phyloP scores from a whole-genome alignment of 35 echinoderm and acorn worm genomes.

The Ophiothrix spiculata region DNA sequence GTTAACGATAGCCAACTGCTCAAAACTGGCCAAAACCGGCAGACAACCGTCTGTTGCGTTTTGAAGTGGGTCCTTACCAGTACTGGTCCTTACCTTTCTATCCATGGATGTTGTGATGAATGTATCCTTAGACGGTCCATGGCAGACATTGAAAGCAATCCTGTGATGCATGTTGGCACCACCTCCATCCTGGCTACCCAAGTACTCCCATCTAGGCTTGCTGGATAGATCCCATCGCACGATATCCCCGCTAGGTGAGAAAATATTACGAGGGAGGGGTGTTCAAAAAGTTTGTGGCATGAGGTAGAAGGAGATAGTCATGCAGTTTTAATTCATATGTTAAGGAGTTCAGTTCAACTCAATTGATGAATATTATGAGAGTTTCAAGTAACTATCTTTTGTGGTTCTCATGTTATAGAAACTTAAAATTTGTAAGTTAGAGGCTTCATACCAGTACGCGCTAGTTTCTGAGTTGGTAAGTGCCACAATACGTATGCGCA shows the following conservation, averaged over 20 bases:
- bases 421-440: too few species aligned
- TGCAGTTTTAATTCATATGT: background rate
- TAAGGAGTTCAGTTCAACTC: background rate
- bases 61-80: too few species aligned
- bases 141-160: slow-evolving; percentile 61
- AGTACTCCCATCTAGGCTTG: slow-evolving; percentile 67
- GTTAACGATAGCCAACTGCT: too few species aligned
- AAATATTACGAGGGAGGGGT: too few species aligned
- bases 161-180: slow-evolving; percentile 35
- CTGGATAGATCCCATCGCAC: slow-evolving; percentile 75
- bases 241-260: slow-evolving; percentile 80
- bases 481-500: too few species aligned
- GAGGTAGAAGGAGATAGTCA: background rate
- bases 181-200: slow-evolving; percentile 48
- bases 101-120: slow-evolving; percentile 97
- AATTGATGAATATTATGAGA: too few species aligned
- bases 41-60: too few species aligned
- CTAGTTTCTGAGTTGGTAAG: too few species aligned
- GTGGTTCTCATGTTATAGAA: background rate
- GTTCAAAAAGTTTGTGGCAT: too few species aligned
- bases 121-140: slow-evolving; percentile 13
- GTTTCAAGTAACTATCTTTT: background rate
- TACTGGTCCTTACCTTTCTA: slow-evolving; percentile 94
- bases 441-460: too few species aligned
- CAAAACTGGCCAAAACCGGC: too few species aligned